Conservation (phyloP, 2,113 vertebrate genomes). For the Oxygymnocypris stewartii region DNA sequence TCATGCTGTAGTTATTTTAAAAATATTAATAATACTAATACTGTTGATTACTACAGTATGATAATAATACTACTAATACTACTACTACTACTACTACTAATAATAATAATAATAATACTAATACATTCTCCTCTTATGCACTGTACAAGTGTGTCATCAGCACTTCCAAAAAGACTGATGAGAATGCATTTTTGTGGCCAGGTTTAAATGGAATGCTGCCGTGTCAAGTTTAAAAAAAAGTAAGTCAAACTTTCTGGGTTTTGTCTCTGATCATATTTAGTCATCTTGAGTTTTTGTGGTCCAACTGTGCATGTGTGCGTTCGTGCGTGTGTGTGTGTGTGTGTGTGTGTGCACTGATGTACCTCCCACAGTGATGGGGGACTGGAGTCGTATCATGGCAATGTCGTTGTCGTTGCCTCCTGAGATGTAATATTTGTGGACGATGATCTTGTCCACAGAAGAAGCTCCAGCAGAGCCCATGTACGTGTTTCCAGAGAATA, state of each 20-base stretch:
- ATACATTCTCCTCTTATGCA: too few species aligned
- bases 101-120: too few species aligned
- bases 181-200: background rate
- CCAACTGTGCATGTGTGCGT: background rate
- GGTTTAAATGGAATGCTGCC: background rate
- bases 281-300: background rate
- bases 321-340: too few species aligned
- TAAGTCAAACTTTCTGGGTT: background rate
- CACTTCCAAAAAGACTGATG: background rate
- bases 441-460: constrained; percentile 81
- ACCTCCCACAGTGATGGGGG: constrained; percentile 78
- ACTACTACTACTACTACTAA: too few species aligned
- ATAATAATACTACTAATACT: too few species aligned
- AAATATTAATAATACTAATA: too few species aligned
- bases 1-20: too few species aligned
- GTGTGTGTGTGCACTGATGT: background rate
- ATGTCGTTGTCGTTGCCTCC: constrained; percentile 80
- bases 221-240: background rate
- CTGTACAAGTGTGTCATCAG: too few species aligned
- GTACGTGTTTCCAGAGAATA: constrained; percentile 71
- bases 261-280: background rate
- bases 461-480: constrained; percentile 63
- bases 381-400: constrained; percentile 82
- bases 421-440: constrained; percentile 56
- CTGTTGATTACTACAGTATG: too few species aligned